These are phyloP conservation scores for Macquaria australasica DNA, from an alignment of 2,113 vertebrate species.

Conservation along the genomic window DNA sequence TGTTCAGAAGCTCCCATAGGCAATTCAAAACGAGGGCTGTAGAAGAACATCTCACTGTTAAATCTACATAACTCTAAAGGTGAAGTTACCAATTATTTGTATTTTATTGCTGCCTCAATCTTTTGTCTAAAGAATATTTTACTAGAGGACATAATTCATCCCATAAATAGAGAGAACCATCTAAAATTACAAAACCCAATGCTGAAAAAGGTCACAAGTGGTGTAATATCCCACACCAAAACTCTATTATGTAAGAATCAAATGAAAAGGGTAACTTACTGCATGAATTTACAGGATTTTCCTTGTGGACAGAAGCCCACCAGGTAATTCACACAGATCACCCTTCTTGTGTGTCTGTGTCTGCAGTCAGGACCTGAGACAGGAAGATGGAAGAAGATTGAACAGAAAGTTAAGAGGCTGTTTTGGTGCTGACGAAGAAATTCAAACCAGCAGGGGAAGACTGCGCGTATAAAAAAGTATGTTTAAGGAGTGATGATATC, in stretches of 20 bases:
- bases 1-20: conserved; percentile 98
- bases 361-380: conserved; percentile 94
- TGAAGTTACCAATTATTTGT: not conserved
- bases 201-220: not conserved
- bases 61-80: not conserved
- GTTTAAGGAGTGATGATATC: not conserved
- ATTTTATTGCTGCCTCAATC: not conserved
- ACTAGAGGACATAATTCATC: not conserved
- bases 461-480: not conserved
- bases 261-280: conserved; percentile 87
- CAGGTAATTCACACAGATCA: conserved; percentile 98
- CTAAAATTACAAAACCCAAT: not conserved
- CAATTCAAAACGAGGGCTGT: conserved; percentile 96
- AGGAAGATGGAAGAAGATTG: not conserved
- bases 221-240: not conserved
- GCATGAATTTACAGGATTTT: conserved; percentile 99
- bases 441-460: not conserved
- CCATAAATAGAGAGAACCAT: not conserved
- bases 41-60: conserved; percentile 28
- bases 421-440: not conserved
- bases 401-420: not conserved
- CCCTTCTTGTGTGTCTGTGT: conserved; percentile 96
- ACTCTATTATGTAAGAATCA: not conserved
- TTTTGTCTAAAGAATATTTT: not conserved
- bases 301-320: conserved; percentile 99